phyloP scores from a whole-genome alignment of 2,113 vertebrate species.

The Ptilonorhynchus violaceus region DNA sequence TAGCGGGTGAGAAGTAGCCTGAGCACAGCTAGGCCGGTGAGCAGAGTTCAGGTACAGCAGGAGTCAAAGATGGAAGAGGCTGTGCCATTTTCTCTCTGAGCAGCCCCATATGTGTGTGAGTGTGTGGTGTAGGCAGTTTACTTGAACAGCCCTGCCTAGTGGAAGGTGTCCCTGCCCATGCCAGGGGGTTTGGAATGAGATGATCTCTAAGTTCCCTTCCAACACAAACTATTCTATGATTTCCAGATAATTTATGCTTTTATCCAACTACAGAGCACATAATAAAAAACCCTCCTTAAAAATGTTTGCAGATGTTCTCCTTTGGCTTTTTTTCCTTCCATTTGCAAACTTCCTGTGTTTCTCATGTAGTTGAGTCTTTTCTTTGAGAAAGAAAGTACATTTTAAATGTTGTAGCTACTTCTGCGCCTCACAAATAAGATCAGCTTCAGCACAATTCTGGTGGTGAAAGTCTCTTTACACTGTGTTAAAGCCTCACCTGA shows the following conservation, averaged over 20 bases:
- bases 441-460: neutral
- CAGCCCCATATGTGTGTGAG: neutral
- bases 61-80: neutral
- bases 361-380: neutral
- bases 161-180: neutral
- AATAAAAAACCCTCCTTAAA: neutral
- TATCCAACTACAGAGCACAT: neutral
- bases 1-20: neutral
- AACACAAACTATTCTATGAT: neutral
- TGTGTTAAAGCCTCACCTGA: neutral
- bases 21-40: neutral
- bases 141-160: neutral
- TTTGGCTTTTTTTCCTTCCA: neutral
- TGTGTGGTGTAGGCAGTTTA: neutral
- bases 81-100: neutral
- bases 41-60: neutral
- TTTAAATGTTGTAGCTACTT: neutral
- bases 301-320: slow-evolving; percentile 25
- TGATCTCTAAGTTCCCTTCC: neutral
- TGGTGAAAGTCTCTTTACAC: neutral
- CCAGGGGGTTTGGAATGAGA: neutral
- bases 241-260: slow-evolving; percentile 24
- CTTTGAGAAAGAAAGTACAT: neutral
- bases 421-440: neutral
- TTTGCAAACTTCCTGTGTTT: neutral